These are phyloP conservation scores for Steinernema carpocapsae DNA, from an alignment of 2,888 invertebrate species.

Conservation along the genomic window DNA sequence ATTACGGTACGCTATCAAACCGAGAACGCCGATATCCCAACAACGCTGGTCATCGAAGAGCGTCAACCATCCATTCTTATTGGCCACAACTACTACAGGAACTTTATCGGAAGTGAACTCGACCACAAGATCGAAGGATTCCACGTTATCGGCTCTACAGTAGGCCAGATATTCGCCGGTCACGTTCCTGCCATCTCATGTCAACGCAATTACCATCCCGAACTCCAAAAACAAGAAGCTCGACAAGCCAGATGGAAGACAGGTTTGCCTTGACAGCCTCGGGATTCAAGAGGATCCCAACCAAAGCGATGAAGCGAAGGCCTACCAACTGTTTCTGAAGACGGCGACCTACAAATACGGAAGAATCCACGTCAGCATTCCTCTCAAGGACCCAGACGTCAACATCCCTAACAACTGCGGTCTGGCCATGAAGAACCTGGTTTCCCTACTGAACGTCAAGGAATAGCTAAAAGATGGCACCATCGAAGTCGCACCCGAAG, in stretches of 20 bases:
- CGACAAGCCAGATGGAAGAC: neutral
- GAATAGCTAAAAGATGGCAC: conserved; percentile 38
- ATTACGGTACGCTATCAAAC: too few species aligned
- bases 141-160: too few species aligned
- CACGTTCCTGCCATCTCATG: too few species aligned
- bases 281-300: conserved; percentile 32
- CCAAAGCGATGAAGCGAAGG: neutral
- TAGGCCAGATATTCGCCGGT: too few species aligned
- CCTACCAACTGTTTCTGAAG: conserved; percentile 18
- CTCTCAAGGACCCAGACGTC: neutral
- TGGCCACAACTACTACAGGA: too few species aligned
- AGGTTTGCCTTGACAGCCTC: neutral
- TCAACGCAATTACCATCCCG: neutral
- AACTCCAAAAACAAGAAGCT: neutral
- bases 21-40: too few species aligned
- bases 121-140: too few species aligned
- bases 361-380: conserved; percentile 20
- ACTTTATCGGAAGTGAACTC: too few species aligned
- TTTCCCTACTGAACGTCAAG: conserved; percentile 25
- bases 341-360: conserved; percentile 15
- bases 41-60: too few species aligned
- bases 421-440: conserved; percentile 21
- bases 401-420: neutral
- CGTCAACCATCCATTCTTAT: too few species aligned
- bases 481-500: conserved; percentile 38